Evolutionary conservation across 35 echinoderm and acorn worm species (phyloP).

Genomic region (Eucidaris tribuloides): DNA sequence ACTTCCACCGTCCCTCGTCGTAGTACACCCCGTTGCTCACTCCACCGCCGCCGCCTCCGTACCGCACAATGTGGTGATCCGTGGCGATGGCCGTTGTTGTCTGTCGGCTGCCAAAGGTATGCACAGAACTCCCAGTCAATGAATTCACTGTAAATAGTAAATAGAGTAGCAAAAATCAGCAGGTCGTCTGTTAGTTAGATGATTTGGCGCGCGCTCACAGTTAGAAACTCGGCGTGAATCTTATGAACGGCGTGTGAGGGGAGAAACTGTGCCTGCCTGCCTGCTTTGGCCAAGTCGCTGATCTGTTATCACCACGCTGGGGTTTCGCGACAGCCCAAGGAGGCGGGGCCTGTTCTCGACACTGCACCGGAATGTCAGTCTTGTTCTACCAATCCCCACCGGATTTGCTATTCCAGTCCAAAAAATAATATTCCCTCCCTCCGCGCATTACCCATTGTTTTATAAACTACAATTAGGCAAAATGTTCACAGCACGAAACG

Average conservation of each 20-base stretch:
- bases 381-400: slow-evolving; percentile 22
- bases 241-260: slow-evolving; percentile 16
- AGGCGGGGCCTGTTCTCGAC: slow-evolving; percentile 1
- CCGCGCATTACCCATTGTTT: too few relatives aligned
- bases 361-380: neutral
- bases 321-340: neutral
- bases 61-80: neutral
- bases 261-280: too few relatives aligned
- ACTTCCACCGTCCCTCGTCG: slow-evolving; percentile 16
- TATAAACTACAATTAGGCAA: too few relatives aligned
- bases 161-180: slow-evolving; percentile 30
- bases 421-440: too few relatives aligned
- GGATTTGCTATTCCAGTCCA: too few relatives aligned
- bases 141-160: slow-evolving; percentile 33
- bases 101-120: neutral
- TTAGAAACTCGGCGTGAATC: neutral
- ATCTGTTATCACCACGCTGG: neutral
- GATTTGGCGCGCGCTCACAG: slow-evolving; percentile 15
- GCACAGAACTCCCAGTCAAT: neutral
- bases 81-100: neutral
- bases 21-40: slow-evolving; percentile 15
- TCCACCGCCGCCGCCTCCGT: neutral
- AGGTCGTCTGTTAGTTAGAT: neutral
- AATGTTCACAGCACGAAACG: too few relatives aligned
- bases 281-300: too few relatives aligned